Percentiles rank a stretch among this genome's conserved stretches.
These are phyloP conservation scores for Ormyrus nitidulus DNA, from an alignment of 2,888 invertebrate species.

Conservation along the genomic window DNA sequence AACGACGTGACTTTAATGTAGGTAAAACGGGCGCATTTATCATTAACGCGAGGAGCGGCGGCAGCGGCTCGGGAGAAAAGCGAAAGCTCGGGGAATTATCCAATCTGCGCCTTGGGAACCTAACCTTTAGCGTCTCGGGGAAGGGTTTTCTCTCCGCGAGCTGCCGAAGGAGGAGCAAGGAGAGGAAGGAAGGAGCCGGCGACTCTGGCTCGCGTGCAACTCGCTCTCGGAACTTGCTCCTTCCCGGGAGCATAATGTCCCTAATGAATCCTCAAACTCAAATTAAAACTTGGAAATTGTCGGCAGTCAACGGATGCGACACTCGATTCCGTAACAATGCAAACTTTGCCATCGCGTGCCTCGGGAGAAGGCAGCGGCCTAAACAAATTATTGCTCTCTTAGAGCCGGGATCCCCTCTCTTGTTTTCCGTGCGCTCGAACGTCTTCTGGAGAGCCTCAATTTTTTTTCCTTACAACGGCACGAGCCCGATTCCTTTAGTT, in stretches of 20 bases:
- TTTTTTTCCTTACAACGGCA: background rate
- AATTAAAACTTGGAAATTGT: constrained; percentile 74
- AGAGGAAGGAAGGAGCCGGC: background rate
- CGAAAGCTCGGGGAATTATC: constrained; percentile 22
- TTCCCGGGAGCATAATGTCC: constrained; percentile 59
- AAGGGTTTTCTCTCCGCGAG: constrained; percentile 23
- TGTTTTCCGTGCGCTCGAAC: constrained; percentile 32
- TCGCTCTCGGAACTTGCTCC: background rate
- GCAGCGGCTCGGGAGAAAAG: background rate
- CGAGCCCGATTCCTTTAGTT: background rate
- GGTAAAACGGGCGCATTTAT: constrained; percentile 41
- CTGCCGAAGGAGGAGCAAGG: constrained; percentile 5
- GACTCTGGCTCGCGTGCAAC: constrained; percentile 18
- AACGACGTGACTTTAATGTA: constrained; percentile 32
- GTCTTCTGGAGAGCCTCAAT: constrained; percentile 13
- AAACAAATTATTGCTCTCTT: constrained; percentile 53
- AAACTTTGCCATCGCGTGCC: constrained; percentile 63
- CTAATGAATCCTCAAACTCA: constrained; percentile 68
- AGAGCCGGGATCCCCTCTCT: constrained; percentile 37
- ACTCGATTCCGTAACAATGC: constrained; percentile 69
- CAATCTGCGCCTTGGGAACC: background rate
- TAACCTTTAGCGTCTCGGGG: background rate
- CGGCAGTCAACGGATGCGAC: constrained; percentile 63
- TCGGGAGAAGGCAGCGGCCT: constrained; percentile 14
- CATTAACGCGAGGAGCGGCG: constrained; percentile 12